These are phyloP conservation scores for Plebejus argus DNA, from an alignment of 2,888 invertebrate genomes.

Conservation along the genomic window DNA sequence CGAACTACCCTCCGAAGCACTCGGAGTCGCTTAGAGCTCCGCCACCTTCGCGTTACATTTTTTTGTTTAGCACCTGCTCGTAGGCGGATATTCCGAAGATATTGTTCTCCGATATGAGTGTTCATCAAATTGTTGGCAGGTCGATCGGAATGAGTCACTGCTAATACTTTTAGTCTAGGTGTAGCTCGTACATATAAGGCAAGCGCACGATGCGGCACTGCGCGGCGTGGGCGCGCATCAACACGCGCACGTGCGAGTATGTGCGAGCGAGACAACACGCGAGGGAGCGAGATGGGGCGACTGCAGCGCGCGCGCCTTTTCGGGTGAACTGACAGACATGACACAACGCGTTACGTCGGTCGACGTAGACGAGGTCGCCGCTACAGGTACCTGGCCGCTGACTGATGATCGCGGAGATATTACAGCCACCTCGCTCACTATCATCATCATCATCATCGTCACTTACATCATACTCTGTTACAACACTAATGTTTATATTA, in stretches of 20 bases:
- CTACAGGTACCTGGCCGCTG: not conserved
- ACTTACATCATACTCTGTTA: not conserved
- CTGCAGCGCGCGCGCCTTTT: conserved; percentile 69
- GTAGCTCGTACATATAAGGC: conserved; percentile 18
- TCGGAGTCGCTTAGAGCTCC: not conserved
- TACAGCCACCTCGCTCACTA: not conserved
- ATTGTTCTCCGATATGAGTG: not conserved
- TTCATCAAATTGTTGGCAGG: not conserved
- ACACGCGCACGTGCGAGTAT: conserved; percentile 45
- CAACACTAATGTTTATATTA: not conserved
- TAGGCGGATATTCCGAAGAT: not conserved
- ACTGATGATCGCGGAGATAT: not conserved
- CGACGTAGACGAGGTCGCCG: not conserved
- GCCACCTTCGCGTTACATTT: not conserved
- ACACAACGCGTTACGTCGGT: not conserved
- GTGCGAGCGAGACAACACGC: conserved; percentile 49
- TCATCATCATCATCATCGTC: not conserved
- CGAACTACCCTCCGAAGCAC: not conserved
- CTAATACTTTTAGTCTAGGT: not conserved
- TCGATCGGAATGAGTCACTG: not conserved
- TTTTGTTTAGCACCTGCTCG: not conserved
- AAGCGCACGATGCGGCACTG: conserved; percentile 40
- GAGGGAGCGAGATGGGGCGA: conserved; percentile 51
- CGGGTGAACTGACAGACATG: conserved; percentile 53
- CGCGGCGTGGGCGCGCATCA: conserved; percentile 46